Evolutionary conservation across 1,140 invertebrate genomes (phyloP), one percentile per base, ranked within the genome.

Genomic region (Apis cerana): DNA sequence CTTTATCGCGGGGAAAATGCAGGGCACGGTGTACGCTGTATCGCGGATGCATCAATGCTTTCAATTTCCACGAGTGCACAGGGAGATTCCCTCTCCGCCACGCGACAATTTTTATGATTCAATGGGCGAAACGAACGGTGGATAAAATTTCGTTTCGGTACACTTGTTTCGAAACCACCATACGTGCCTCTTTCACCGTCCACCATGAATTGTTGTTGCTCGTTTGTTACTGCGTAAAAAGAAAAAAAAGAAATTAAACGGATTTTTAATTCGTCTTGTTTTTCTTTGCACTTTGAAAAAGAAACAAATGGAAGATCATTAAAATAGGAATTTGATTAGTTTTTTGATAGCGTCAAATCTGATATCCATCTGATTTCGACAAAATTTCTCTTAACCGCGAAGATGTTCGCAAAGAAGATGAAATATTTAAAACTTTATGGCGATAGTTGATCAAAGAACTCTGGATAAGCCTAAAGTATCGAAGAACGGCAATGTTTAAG

Each of bases 1-100:
- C n/a, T 78, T 70, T 78, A 19, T 78, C 43, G 43, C 64, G 33
- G 10, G 15, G n/a, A 75, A 69, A 70, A 78, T 23, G 17, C 23
- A 8, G 23, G 19, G 11, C 52, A 33, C 70, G 52, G 3, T 8
- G 33, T 1, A 48, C 8, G 15, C 8, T 69, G 27, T 8, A 11
- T 58, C 54, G 33, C 27, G 10, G 59, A 21, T 65, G 48, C 59
- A 43, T 52, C 67, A 13, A 11, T 1, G 33, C 19, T 21, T 19
- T 21, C 56, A 43, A 48, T 64, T 80, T 71, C 64, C 27, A 19
- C 69, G 50, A 69, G 21, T 12, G 1, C 21, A 23, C 13, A 9
- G 17, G 23, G 11, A 19, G 62, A 4, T 65, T 13, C 21, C 5
- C 15, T 50, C 12, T 23, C 19, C 12, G 52, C n/a, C 58, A 12